Percentiles rank a stretch among this genome's conserved stretches.
These are phyloP conservation scores for Leptogaster cylindrica DNA, from an alignment of 2,888 invertebrate species.

Conservation along the genomic window DNA sequence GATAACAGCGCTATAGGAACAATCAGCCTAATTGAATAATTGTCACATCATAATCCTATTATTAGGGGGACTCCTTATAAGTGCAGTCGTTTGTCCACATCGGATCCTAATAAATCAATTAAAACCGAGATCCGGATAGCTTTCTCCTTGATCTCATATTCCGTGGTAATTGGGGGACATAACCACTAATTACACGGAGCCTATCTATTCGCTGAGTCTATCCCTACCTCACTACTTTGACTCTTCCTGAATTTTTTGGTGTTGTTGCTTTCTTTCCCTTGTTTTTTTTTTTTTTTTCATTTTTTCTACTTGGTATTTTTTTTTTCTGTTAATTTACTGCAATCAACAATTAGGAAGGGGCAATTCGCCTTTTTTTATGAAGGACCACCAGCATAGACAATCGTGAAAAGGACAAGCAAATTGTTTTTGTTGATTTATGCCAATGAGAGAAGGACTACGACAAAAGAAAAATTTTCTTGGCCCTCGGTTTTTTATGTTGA, in stretches of 20 bases:
- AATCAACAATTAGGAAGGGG: conserved; percentile 31
- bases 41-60: conserved; percentile 31
- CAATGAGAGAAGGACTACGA: conserved; percentile 14
- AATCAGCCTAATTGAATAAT: conserved; percentile 33
- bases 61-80: not conserved
- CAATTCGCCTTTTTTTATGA: not conserved
- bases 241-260: too few species aligned
- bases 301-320: not conserved
- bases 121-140: conserved; percentile 14
- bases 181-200: conserved; percentile 34
- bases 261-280: conserved; percentile 6
- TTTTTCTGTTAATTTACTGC: conserved; percentile 29
- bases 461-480: not conserved
- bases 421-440: conserved; percentile 34
- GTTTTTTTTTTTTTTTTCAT: not conserved
- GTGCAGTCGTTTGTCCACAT: conserved; percentile 25
- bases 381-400: not conserved
- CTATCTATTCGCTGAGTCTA: conserved; percentile 18
- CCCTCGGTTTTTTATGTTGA: conserved; percentile 3
- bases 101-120: conserved; percentile 36
- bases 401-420: not conserved
- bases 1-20: too few species aligned
- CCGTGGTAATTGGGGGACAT: conserved; percentile 33
- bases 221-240: too few species aligned
- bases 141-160: conserved; percentile 19